Base-by-base conservation (phyloP, 2,113 vertebrate species). In the Lophotis ruficrista region DNA sequence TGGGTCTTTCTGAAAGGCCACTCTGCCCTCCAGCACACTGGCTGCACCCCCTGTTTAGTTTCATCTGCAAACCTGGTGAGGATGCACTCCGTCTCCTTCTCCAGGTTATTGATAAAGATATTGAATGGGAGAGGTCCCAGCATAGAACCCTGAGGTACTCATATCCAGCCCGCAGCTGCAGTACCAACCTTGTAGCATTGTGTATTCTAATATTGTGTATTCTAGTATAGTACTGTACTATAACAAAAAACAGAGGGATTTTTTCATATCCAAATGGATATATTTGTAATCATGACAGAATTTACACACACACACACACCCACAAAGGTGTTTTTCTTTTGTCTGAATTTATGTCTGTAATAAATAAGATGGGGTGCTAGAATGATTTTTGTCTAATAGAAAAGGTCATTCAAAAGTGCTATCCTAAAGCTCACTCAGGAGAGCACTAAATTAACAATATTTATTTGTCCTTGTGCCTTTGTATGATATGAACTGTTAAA, bases 321-420 rank as follows among this genome's bases (percentile, higher is more conserved):
- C n/a, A n/a, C n/a, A n/a, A n/a, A n/a, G n/a, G n/a, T n/a, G n/a
- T n/a, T n/a, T n/a, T n/a, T n/a, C n/a, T n/a, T n/a, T n/a, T n/a
- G n/a, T n/a, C n/a, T 64, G 71, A 90, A 83, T 93, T 92, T 79
- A 96, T 89, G 82, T 57, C 68, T 85, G 17, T 57, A 94, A 93
- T 90, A 96, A 96, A 96, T 96, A 95, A 92, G 89, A 89, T 68
- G 35, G 0, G 2, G 25, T 90, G 43, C 70, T 92, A 90, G 58
- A 90, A 90, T 48, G 24, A 87, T 82, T 97, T 94, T 70, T 94
- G 53, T 62, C 93, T 93, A 94, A 83, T 83, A 54, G 66, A 83
- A 97, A 97, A 97, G 68, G 93, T 97, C 93, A 94, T 50, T 96
- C 73, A 91, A 96, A 97, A 97, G 94, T 91, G 68, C 28, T 28